Percentiles rank a stretch among this genome's conserved stretches.
Conservation (phyloP, 2,113 vertebrate genomes). For the Phainopepla nitens region DNA sequence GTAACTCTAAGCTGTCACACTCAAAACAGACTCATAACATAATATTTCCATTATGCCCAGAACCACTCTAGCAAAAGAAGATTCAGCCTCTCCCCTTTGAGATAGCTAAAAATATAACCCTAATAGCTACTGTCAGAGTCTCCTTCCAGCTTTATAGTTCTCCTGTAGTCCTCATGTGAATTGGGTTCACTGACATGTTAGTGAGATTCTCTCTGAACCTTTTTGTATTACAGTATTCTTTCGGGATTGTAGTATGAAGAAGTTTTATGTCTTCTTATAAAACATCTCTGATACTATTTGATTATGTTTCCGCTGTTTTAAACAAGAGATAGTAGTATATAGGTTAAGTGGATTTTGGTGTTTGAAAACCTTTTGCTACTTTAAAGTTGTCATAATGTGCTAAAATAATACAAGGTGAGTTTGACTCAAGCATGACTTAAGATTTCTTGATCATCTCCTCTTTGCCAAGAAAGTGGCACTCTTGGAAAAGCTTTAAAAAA, state of each 20-base stretch:
- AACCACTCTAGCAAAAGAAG: neutral
- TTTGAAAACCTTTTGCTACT: neutral
- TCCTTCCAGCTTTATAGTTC: neutral
- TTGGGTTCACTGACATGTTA: neutral
- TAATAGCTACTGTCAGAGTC: neutral
- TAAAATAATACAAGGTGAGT: neutral
- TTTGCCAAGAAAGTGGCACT: neutral
- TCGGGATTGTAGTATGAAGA: neutral
- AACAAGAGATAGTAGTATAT: neutral
- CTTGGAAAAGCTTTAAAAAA: neutral
- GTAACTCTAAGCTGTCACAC: neutral
- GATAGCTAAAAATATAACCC: neutral
- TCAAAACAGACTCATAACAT: neutral
- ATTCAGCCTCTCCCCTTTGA: neutral
- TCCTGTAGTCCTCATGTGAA: neutral
- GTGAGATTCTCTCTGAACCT: neutral
- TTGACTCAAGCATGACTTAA: neutral
- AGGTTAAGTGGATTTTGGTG: neutral
- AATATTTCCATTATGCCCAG: constrained; percentile 4
- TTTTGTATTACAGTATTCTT: neutral
- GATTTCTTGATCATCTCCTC: neutral
- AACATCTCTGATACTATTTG: neutral
- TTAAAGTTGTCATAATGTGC: neutral
- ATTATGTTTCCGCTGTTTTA: neutral
- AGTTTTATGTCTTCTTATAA: neutral